Evolutionary conservation across 2,113 vertebrate genomes (phyloP), one percentile per base, ranked within the genome.

Genomic region (Tragelaphus buxtoni): DNA sequence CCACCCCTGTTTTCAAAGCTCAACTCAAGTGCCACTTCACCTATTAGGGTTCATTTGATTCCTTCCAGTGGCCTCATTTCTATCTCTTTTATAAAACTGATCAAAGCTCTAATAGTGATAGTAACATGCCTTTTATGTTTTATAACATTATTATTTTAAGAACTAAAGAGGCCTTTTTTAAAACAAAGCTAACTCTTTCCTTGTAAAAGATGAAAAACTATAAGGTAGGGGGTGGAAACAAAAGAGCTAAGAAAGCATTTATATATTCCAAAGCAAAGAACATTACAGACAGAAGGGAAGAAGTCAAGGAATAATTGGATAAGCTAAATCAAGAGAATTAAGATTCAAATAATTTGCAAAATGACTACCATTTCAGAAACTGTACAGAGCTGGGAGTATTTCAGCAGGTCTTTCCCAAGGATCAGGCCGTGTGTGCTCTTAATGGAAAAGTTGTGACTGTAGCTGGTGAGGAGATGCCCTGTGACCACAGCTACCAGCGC

Each of bases 41-140:
- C 18, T 28, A 13, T 79, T 88, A 83, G 77, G 53, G 18, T 53
- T 79, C 26, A 92, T 86, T 53, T 55, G 13, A 87, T 83, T 77
- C 65, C 3, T 45, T 11, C 30, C 7, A n/a, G 13, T 32, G 16
- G 2, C 63, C 53, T 74, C n/a, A 92, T 83, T 85, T 89, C 53
- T 65, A 17, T 42, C 56, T 92, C 16, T 89, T 91, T 79, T 16
- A 79, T 22, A 94, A 97, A 47, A 56, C 3, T 5, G 79, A 53
- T 39, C 51, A 35, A 69, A 83, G 32, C 18, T 91, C 61, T 89
- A 58, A 18, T 18, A 63, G 20, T 60, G 9, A 82, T 28, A 39
- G 30, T 51, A 79, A 63, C 28, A 56, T n/a, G 39, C 45, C 17
- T 51, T 56, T 94, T 60, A 69, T 81, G 28, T 22, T 90, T 92